Base-by-base conservation (phyloP, 2,888 invertebrate genomes). In the Oscheius sp. region DNA sequence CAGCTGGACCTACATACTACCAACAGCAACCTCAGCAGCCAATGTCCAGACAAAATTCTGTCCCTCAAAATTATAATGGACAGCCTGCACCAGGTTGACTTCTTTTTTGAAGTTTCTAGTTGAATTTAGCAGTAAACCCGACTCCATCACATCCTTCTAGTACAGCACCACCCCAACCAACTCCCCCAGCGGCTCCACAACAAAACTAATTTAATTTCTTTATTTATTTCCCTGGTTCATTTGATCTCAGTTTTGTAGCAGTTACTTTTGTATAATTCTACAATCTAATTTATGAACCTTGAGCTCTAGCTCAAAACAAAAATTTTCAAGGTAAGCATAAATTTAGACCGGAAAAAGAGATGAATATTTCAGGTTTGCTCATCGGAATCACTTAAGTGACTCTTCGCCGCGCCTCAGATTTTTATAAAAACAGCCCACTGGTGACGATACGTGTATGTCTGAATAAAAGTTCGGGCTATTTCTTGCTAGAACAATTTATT, bases 1-100 rank as follows among this genome's bases (percentile, higher is more conserved):
- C 25, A 48, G 55, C n/a, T n/a, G n/a, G 55, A 33, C 34, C 55
- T n/a, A 15, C n/a, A 55, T 55, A 55, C 23, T 55, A 55, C 37
- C 55, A 55, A 34, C 65, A 65, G 53, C 58, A 68, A 20, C 58
- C 55, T 4, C n/a, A 50, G 37, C 65, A 65, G 52, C 34, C 65
- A 20, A 68, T 68, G 68, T 61, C 58, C 17, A 42, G 68, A 25
- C 68, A 68, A 34, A 68, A 68, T 23, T 68, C 68, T n/a, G 27
- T 68, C 3, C 68, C 68, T 3, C 68, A 68, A 31, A 37, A 53
- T 27, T 55, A 42, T 23, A 61, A 42, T 27, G 66, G 34, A 4
- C 55, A 55, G 20, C 33, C 33, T 1, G n/a, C 10, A 23, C 4
- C 2, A 10, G 55, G 55, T 55, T n/a, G n/a, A 37, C n/a, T 1